Base-by-base conservation (phyloP, 2,113 vertebrate genomes). In the Sinocyclocheilus anshuiensis region DNA sequence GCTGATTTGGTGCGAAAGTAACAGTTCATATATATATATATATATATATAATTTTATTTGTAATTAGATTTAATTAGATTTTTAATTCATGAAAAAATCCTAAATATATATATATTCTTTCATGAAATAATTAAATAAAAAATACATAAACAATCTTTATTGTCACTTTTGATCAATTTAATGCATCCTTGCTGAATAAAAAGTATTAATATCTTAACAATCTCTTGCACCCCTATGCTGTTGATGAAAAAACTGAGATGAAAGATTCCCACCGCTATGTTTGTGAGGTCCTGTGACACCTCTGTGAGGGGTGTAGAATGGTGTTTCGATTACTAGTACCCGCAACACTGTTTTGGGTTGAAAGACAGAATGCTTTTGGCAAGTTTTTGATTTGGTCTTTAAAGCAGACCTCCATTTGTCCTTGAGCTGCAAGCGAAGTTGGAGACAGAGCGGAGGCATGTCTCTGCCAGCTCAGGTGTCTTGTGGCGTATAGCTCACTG, bases 391-490 rank as follows among this genome's bases (percentile, higher is more conserved):
- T 48, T 26, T 71, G 16, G 61, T 71, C 81, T 83, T 83, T 83
- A 15, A 83, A 83, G 24, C 45, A 83, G 81, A 81, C 59, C 79
- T 65, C 79, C 1, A 15, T 53, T 83, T 83, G 81, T 72, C 65
- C 81, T 83, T 71, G 81, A 82, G 42, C 80, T 71, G 42, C 45
- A 18, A 29, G 18, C 3, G 63, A 50, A 29, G 79, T 81, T 81
- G 39, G 59, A 81, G 39, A 36, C 77, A 36, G 74, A 76, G 10
- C 10, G 22, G 71, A 76, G 22, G 33, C 79, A 48, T 6, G 42
- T 83, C 81, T 65, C 16, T 22, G 81, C 65, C 45, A 83, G 81
- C 26, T 20, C 48, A 71, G 65, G 81, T 83, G 81, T 83, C 81
- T 71, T 11, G 12, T 83, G 63, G 48, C 1, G 24, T 83, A 72